A percentile compares a stretch with the other conserved stretches of the same genome.
phyloP scores from a whole-genome alignment of 2,797 vertebrate genomes.

The Tokudaia tokunoshimensis region DNA sequence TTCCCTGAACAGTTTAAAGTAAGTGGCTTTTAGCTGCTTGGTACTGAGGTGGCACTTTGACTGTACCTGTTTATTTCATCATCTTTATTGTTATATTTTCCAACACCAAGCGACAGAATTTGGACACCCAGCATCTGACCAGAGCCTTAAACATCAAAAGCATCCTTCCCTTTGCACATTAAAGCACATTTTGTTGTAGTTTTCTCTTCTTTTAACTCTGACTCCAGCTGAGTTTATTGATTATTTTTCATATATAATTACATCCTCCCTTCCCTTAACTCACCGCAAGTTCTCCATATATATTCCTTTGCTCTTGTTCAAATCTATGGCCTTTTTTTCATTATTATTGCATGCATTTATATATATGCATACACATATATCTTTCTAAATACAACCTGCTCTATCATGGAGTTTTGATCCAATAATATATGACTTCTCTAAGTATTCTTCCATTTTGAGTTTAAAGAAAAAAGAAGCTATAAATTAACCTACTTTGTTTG shows the following conservation, averaged over 20 bases:
- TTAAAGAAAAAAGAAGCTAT: neutral
- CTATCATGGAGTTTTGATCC: neutral
- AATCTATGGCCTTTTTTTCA: neutral
- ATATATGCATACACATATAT: neutral
- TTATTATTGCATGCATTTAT: neutral
- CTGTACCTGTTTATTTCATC: neutral
- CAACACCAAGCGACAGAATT: neutral
- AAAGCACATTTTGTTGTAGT: neutral
- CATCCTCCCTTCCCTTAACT: neutral
- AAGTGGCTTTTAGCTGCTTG: neutral
- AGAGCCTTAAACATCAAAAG: neutral
- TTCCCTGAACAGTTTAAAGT: neutral
- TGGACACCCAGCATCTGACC: neutral
- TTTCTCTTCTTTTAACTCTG: neutral
- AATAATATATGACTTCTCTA: neutral
- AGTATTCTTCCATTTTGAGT: neutral
- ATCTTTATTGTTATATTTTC: neutral
- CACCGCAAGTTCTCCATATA: neutral
- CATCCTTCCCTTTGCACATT: neutral
- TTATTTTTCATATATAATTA: neutral
- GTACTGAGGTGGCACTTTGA: neutral
- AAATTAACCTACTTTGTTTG: neutral
- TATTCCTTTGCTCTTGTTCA: neutral
- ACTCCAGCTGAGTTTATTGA: neutral
- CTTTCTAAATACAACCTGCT: neutral